Evolutionary conservation across 2,888 invertebrate genomes (phyloP).

Genomic region (Trachelus stipa): DNA sequence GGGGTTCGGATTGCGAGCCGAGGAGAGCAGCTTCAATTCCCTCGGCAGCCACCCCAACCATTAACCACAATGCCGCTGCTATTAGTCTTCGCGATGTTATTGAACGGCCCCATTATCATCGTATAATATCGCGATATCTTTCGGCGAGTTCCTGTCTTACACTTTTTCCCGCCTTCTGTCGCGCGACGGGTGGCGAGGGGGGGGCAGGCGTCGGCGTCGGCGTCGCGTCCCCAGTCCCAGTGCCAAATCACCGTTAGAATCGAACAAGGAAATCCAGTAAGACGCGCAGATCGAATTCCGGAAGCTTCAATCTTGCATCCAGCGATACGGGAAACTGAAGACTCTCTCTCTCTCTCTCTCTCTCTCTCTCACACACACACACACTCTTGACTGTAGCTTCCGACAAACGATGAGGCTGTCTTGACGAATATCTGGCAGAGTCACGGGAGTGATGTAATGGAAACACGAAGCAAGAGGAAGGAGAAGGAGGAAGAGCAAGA

Average conservation of each 20-base stretch:
- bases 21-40: constrained; percentile 40
- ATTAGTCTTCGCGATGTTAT: constrained; percentile 50
- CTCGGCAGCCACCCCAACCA: constrained; percentile 38
- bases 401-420: constrained; percentile 26
- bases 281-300: no score
- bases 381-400: background rate
- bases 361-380: background rate
- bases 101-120: constrained; percentile 49
- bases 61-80: constrained; percentile 50
- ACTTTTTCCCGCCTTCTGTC: no score
- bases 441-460: no score
- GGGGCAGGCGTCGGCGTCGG: background rate
- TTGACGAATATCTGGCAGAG: constrained; percentile 6
- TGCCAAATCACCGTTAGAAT: constrained; percentile 1
- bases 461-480: constrained; percentile 11
- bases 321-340: constrained; percentile 39
- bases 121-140: constrained; percentile 53
- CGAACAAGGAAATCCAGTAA: background rate
- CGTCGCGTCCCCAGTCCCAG: background rate
- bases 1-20: background rate
- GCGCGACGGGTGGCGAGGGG: no score
- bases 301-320: background rate
- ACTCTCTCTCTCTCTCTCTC: background rate
- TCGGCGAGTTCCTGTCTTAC: constrained; percentile 15
- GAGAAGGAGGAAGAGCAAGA: constrained; percentile 3